These are phyloP conservation scores for Spizaetus ornatus DNA, from an alignment of 2,113 vertebrate genomes.

Conservation along the genomic window DNA sequence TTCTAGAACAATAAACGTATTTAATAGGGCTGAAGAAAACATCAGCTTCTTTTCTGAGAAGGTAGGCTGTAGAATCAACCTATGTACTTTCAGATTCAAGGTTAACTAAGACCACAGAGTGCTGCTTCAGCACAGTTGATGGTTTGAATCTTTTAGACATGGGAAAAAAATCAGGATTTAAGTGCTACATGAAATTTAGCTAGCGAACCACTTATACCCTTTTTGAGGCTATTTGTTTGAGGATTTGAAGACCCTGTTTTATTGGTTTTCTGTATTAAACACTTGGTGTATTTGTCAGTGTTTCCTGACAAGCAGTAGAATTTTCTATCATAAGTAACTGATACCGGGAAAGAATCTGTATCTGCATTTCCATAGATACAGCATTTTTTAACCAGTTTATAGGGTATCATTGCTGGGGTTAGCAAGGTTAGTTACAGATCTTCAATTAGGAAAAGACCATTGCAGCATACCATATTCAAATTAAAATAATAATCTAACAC, in stretches of 20 bases:
- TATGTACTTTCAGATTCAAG: neutral
- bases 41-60: neutral
- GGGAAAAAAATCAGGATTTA: neutral
- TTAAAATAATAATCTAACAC: neutral
- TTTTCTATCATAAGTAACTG: neutral
- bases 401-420: neutral
- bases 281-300: neutral
- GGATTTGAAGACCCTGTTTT: neutral
- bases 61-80: neutral
- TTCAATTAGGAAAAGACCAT: neutral
- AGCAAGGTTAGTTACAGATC: neutral
- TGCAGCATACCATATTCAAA: neutral
- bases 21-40: neutral
- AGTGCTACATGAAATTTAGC: neutral
- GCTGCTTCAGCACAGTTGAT: neutral
- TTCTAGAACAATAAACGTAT: neutral
- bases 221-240: neutral
- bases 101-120: neutral
- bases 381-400: neutral
- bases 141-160: neutral
- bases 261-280: neutral
- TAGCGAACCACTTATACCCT: neutral
- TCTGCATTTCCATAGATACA: neutral
- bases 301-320: neutral
- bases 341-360: neutral